Base-by-base conservation (phyloP, 2,113 vertebrate genomes). In the Platysternon megacephalum region DNA sequence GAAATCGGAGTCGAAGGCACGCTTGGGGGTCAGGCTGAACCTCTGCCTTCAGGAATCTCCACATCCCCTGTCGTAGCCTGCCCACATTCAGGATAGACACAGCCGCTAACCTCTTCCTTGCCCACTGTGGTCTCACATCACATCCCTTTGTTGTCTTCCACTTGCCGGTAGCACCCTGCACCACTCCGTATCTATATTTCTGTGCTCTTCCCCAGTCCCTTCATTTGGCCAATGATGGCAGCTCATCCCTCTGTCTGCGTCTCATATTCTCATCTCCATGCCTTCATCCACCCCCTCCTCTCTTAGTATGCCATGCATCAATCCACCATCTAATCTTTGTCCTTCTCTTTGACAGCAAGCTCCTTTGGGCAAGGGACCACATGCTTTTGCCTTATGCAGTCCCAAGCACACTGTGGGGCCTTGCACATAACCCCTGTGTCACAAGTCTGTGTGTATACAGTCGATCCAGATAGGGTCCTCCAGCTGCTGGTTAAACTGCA, bases 21-120 rank as follows among this genome's bases (percentile, higher is more conserved):
- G 24, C 39, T 22, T 44, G n/a, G 39, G 42, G 35, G 16, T n/a
- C 24, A 24, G 11, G 5, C 72, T 76, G 72, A 76, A 76, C 39
- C 24, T 12, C 12, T 44, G 39, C 39, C 42, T 44, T 76, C 24
- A 44, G 72, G 72, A 26, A 26, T 44, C 72, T 28, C 11, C 11
- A 26, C 24, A 24, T 14, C 72, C 1, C 21, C 21, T 11, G 3
- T 6, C 3, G 0, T 12, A 42, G 11, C 22, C 22, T 44, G n/a
- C 22, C 39, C 39, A 44, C 39, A 76, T 76, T 44, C 35, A 76
- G 42, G 39, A 44, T 13, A 44, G 39, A 76, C 21, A 8, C 72
- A 44, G 12, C 42, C 5, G 5, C 12, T 76, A 26, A n/a, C 35
- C 10, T 26, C 72, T 44, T 44, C 39, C 42, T 76, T 44, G 10